These are phyloP conservation scores for Cataglyphis altisquamis DNA, from an alignment of 2,888 invertebrate species.

Conservation along the genomic window DNA sequence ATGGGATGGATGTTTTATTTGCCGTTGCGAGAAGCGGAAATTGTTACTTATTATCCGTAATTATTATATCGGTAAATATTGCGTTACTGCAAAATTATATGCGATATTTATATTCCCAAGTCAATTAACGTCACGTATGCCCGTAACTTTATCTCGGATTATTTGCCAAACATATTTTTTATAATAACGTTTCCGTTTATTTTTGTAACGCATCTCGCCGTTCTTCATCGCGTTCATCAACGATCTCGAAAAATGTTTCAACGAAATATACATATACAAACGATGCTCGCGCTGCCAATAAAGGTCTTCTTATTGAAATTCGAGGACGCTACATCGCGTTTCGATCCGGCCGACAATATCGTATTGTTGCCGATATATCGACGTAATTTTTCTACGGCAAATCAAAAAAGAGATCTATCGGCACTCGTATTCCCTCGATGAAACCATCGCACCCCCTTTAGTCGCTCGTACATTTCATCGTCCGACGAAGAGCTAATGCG, in stretches of 20 bases:
- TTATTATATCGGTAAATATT: slow-evolving; percentile 62
- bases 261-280: slow-evolving; percentile 20
- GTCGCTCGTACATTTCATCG: slow-evolving; percentile 58
- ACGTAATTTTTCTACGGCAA: slow-evolving; percentile 68
- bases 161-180: slow-evolving; percentile 56
- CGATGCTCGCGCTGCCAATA: background rate
- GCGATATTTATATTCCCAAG: slow-evolving; percentile 57
- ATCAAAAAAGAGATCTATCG: slow-evolving; percentile 62
- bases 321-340: background rate
- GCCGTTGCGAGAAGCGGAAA: slow-evolving; percentile 58
- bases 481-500: slow-evolving; percentile 58
- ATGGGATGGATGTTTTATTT: slow-evolving; percentile 56
- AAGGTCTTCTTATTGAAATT: slow-evolving; percentile 40
- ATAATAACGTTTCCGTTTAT: slow-evolving; percentile 47
- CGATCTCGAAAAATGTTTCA: slow-evolving; percentile 37
- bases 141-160: slow-evolving; percentile 55
- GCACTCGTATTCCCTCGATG: slow-evolving; percentile 64
- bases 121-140: slow-evolving; percentile 56
- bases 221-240: slow-evolving; percentile 50
- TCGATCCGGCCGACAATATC: slow-evolving; percentile 55
- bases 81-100: slow-evolving; percentile 59
- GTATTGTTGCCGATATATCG: slow-evolving; percentile 70
- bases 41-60: slow-evolving; percentile 58
- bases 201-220: slow-evolving; percentile 49
- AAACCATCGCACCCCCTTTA: slow-evolving; percentile 71